Conservation (phyloP, 2,888 invertebrate species). For the Crioceris asparagi region DNA sequence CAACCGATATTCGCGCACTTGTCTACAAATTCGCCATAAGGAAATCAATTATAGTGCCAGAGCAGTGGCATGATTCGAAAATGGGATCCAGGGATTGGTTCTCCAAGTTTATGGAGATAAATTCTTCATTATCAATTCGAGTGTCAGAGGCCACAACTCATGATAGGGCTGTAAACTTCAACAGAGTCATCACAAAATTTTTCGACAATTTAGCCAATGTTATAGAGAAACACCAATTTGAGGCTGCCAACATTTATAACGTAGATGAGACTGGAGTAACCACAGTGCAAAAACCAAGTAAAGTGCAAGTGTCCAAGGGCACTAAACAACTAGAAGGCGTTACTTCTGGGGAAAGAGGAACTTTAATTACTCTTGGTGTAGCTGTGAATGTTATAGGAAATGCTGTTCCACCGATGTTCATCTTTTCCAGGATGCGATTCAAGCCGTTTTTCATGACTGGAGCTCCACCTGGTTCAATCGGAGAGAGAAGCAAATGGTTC, state of each 20-base stretch:
- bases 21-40: conserved; percentile 1
- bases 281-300: too few relatives aligned
- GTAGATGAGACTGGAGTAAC: too few relatives aligned
- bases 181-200: background rate
- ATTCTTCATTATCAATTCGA: conserved; percentile 1
- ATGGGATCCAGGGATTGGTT: conserved; percentile 2
- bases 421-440: background rate
- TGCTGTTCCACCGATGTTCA: conserved; percentile 2
- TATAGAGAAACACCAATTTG: background rate
- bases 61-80: conserved; percentile 3
- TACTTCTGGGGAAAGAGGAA: conserved; percentile 7
- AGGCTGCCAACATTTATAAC: conserved; percentile 3
- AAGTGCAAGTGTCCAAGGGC: conserved; percentile 3
- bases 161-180: background rate
- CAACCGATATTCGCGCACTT: conserved; percentile 1
- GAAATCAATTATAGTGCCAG: background rate
- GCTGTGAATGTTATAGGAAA: too few relatives aligned
- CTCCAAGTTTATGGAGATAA: background rate
- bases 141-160: conserved; percentile 4
- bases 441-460: background rate
- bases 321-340: conserved; percentile 5
- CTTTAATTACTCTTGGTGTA: conserved; percentile 2
- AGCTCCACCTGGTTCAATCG: conserved; percentile 1
- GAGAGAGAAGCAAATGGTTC: conserved; percentile 1
- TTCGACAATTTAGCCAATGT: conserved; percentile 1